Evolutionary conservation across 2,888 invertebrate species (phyloP), one percentile per base, ranked within the genome.

Genomic region (Xestoiulus laeticollis): DNA sequence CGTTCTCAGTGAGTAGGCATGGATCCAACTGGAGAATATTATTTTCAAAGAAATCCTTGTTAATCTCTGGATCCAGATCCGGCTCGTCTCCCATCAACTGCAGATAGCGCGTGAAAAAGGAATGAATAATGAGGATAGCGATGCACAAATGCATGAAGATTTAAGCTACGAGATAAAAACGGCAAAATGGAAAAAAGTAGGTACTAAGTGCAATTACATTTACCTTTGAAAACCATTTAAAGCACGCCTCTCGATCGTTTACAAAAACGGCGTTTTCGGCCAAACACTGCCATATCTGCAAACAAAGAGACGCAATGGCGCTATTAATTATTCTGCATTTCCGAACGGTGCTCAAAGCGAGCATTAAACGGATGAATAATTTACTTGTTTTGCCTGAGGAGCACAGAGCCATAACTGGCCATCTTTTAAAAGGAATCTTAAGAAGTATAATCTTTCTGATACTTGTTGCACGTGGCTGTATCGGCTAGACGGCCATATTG

Each of bases 361-460:
- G 48, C 10, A 14, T 48, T 19, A 3, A 48, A 14, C 48, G 1
- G 48, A 14, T 48, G 3, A 2, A 12, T 3, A 83, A 85, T 87
- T 91, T 91, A 92, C 92, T 93, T 97, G 96, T 92, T 97, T 97
- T 10, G 98, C 98, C 94, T 99, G 98, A 92, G 98, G 97, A 84
- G 98, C 97, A 92, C 98, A 98, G 89, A 99, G 94, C 98, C 98
- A 99, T 88, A 99, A 92, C 92, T 98, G 98, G 33, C 99, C 98
- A 93, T 99, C 98, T 94, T 97, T 97, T 86, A 98, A 93, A 90
- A 98, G 93, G 93, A 98, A 98, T 92, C 92, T 91, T 89, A 98
- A 94, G 93, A 98, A 98, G 93, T 96, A 96, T 89, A 98, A 94
- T 90, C 99, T 94, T 92, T 98, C 98, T 91, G 97, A 96, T 88